phyloP scores from a whole-genome alignment of 2,888 invertebrate genomes.

The Acholoe squamosa region DNA sequence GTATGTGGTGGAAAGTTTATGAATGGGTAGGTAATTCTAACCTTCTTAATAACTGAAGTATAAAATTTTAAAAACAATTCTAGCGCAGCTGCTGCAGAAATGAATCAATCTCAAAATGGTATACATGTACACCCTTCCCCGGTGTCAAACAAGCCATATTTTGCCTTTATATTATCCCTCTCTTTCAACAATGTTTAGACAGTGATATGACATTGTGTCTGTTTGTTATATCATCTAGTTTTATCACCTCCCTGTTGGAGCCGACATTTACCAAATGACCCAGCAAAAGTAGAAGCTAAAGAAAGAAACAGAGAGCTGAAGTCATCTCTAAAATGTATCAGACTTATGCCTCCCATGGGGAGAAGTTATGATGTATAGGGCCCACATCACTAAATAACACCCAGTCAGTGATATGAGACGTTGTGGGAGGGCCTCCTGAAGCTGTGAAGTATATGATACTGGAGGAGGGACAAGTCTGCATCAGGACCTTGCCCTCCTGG shows the following conservation, averaged over 20 bases:
- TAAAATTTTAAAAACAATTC: no score
- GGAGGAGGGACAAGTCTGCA: background rate
- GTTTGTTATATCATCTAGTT: background rate
- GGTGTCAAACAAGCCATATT: background rate
- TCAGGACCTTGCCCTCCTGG: background rate
- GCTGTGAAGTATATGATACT: conserved; percentile 1
- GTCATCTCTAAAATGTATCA: no score
- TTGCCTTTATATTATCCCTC: background rate
- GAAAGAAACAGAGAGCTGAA: no score
- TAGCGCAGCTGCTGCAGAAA: background rate
- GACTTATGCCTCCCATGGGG: no score
- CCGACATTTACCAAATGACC: background rate
- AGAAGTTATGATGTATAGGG: background rate
- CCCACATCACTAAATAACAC: background rate
- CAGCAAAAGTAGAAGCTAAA: background rate
- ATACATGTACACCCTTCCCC: background rate
- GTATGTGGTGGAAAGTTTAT: no score
- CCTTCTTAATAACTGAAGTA: no score
- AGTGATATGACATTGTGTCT: background rate
- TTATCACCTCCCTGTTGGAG: background rate
- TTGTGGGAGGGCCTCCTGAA: background rate
- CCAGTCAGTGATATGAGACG: background rate
- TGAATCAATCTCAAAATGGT: background rate
- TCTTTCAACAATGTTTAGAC: background rate
- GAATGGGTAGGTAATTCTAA: no score